These are phyloP conservation scores for Uromys caudimaculatus DNA, from an alignment of 2,797 vertebrate genomes.

Conservation along the genomic window DNA sequence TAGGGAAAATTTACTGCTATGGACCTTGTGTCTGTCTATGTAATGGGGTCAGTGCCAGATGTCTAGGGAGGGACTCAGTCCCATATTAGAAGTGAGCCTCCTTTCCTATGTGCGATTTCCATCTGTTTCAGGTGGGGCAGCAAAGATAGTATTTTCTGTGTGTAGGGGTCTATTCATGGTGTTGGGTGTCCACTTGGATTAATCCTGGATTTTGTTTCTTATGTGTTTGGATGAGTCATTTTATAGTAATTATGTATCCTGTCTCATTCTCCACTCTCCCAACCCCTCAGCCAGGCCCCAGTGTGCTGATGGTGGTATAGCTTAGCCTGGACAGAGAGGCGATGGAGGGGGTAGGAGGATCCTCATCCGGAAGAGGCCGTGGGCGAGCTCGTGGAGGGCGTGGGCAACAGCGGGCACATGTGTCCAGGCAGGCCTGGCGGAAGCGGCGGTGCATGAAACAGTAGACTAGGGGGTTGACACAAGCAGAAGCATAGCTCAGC, in stretches of 20 bases:
- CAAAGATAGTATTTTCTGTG: not conserved
- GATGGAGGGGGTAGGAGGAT: conserved; percentile 87
- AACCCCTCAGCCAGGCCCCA: conserved; percentile 89
- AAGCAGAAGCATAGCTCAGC: conserved; percentile 94
- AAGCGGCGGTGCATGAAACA: conserved; percentile 99
- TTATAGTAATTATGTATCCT: not conserved
- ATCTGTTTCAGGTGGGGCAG: not conserved
- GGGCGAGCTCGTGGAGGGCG: conserved; percentile 84
- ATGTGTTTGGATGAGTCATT: not conserved
- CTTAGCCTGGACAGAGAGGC: conserved; percentile 95
- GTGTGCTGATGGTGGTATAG: conserved; percentile 96
- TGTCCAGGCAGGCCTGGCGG: conserved; percentile 92
- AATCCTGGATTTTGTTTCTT: not conserved
- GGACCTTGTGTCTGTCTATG: not conserved
- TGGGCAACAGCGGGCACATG: conserved; percentile 89
- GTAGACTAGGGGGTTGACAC: conserved; percentile 97
- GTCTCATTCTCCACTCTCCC: conserved; percentile 86
- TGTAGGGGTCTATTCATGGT: not conserved
- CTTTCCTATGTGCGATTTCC: not conserved
- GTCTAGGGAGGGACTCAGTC: not conserved
- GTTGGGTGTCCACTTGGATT: not conserved
- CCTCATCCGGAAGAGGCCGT: conserved; percentile 87
- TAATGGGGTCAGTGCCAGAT: not conserved
- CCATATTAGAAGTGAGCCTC: not conserved
- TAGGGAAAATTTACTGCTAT: not conserved